A percentile compares a stretch with the other conserved stretches of the same genome.
Conservation (phyloP, 2,113 vertebrate genomes). For the Solea solea region DNA sequence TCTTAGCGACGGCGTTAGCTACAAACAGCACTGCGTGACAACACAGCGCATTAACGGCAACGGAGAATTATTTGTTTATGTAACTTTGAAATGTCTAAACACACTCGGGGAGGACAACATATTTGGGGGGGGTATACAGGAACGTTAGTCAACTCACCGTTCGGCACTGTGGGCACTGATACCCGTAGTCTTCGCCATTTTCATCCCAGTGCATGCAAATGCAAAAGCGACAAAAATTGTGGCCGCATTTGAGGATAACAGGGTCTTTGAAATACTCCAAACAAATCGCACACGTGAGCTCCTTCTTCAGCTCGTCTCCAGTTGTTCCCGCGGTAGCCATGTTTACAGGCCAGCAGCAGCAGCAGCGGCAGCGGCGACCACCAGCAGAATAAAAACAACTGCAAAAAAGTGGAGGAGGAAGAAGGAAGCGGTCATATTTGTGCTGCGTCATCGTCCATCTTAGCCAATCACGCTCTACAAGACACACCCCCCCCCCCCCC, state of each 20-base stretch:
- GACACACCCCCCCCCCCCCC: no score
- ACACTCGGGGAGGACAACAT: no score
- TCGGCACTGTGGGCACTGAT: constrained; percentile 83
- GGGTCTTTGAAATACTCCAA: constrained; percentile 81
- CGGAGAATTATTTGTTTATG: no score
- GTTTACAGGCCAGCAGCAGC: constrained; percentile 36
- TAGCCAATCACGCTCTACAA: constrained; percentile 44
- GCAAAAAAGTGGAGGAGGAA: constrained; percentile 45
- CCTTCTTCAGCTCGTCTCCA: constrained; percentile 75
- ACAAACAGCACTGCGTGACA: neutral
- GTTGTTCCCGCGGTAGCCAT: constrained; percentile 77
- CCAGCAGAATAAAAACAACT: neutral
- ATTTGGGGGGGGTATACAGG: neutral
- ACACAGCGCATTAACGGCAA: neutral
- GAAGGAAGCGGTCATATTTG: constrained; percentile 9
- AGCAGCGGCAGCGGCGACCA: neutral
- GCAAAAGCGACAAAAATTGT: constrained; percentile 83
- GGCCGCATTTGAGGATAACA: constrained; percentile 83
- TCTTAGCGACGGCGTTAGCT: constrained; percentile 13
- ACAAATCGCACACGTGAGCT: constrained; percentile 82
- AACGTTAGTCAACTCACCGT: constrained; percentile 64
- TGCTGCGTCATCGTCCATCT: constrained; percentile 10
- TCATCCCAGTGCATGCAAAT: constrained; percentile 85
- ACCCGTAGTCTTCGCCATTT: constrained; percentile 82
- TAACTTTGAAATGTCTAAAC: no score